phyloP scores from a whole-genome alignment of 2,888 invertebrate species.

The Bombyx huttoni region DNA sequence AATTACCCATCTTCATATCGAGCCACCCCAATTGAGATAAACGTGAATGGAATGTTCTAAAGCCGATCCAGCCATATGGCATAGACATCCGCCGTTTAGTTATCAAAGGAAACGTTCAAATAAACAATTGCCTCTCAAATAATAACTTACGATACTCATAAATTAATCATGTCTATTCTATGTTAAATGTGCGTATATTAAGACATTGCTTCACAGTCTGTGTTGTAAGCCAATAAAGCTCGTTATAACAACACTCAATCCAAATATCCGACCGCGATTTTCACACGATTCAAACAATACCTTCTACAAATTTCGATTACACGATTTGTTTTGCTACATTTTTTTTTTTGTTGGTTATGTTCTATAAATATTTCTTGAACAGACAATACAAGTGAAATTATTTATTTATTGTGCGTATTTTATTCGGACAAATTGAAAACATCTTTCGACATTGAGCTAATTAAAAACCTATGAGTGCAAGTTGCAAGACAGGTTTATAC shows the following conservation, averaged over 20 bases:
- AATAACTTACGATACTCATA: background rate
- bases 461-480: background rate
- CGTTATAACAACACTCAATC: slow-evolving; percentile 18
- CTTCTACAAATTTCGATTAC: slow-evolving; percentile 25
- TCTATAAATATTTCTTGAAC: background rate
- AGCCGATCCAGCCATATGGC: slow-evolving; percentile 3
- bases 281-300: slow-evolving; percentile 36
- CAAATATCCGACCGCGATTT: slow-evolving; percentile 21
- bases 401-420: slow-evolving; percentile 1
- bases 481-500: background rate
- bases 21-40: background rate
- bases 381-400: background rate
- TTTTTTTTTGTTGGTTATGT: background rate
- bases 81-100: slow-evolving; percentile 3
- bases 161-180: background rate
- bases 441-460: background rate
- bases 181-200: background rate
- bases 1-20: too few relatives aligned
- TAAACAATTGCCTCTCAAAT: background rate
- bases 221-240: slow-evolving; percentile 20
- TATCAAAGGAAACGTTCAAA: background rate
- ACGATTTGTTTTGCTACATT: slow-evolving; percentile 11
- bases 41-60: slow-evolving; percentile 1
- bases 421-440: slow-evolving; percentile 1
- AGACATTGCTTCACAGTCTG: slow-evolving; percentile 15